Evolutionary conservation across 2,888 invertebrate genomes (phyloP).

Genomic region (Drosophila villosipedis): DNA sequence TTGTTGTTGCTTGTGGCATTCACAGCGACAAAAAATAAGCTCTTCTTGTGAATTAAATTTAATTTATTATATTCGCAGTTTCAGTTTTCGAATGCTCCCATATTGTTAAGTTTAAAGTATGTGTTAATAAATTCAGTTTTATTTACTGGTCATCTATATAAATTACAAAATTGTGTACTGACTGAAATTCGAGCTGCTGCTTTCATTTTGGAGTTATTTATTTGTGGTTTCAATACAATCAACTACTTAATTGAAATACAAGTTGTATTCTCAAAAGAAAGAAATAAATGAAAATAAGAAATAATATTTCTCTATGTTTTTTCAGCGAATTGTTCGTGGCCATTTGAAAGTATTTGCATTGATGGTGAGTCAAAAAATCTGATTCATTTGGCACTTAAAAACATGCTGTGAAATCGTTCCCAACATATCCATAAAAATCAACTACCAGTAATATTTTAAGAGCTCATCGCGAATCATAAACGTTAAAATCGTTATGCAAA

Average conservation of each 20-base stretch:
- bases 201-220: too few relatives aligned
- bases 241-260: background rate
- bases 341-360: background rate
- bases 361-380: conserved; percentile 9
- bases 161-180: background rate
- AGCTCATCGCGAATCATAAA: conserved; percentile 14
- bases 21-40: conserved; percentile 61
- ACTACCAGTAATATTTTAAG: background rate
- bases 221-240: background rate
- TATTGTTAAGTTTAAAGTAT: conserved; percentile 29
- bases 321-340: background rate
- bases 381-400: conserved; percentile 14
- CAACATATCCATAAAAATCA: background rate
- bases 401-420: conserved; percentile 4
- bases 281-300: background rate
- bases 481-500: conserved; percentile 34
- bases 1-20: conserved; percentile 37
- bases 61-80: conserved; percentile 65
- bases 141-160: conserved; percentile 41
- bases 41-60: conserved; percentile 73
- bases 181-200: background rate
- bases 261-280: background rate
- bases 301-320: background rate
- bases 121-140: conserved; percentile 63
- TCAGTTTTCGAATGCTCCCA: conserved; percentile 21